Evolutionary conservation across 2,888 invertebrate species (phyloP), one percentile per base, ranked within the genome.

Genomic region (Euplagia quadripunctaria): DNA sequence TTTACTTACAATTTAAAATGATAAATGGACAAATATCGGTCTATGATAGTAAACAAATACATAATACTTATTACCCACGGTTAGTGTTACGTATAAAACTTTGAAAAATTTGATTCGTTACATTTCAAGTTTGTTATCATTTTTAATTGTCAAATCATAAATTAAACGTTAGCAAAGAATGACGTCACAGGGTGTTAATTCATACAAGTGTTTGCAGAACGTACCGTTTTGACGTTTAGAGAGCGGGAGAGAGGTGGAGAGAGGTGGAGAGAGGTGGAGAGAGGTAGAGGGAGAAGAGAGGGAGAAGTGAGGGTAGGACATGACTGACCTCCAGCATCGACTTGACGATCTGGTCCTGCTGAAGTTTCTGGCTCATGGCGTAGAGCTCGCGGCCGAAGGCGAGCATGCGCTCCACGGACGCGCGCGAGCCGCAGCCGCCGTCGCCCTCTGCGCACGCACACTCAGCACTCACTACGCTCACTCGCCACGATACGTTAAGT

Each of bases 331-430:
- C 98, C 76, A 99, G 96, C 98, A 99, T 98, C 95, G 98, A 98
- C 93, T 98, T 98, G 92, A 98, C 98, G 81, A 97, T 98, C 89
- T 97, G 97, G 88, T 98, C 98, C 88, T 97, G 97, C 86, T 97
- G 97, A 84, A 99, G 89, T 78, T 93, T 91, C 90, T 98, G 98
- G 91, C 98, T 99, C 97, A 99, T 98, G 84, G 98, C 97, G 93
- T 99, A 98, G 82, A 99, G 96, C 90, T 99, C 99, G 86, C 98
- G 97, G 41, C 99, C 99, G 94, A 99, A 99, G 89, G 98, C 98
- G 84, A 99, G 96, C 97, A 99, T 99, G 87, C 98, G 97, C 94
- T 99, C 99, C 81, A 99, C 98, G 16, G 98, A 98, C 72, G 97
- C 97, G 87, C 98, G 98, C 87, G 97, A 96, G 61, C 97, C 97